phyloP scores from a whole-genome alignment of 2,113 vertebrate genomes.

The Scytalopus superciliaris region DNA sequence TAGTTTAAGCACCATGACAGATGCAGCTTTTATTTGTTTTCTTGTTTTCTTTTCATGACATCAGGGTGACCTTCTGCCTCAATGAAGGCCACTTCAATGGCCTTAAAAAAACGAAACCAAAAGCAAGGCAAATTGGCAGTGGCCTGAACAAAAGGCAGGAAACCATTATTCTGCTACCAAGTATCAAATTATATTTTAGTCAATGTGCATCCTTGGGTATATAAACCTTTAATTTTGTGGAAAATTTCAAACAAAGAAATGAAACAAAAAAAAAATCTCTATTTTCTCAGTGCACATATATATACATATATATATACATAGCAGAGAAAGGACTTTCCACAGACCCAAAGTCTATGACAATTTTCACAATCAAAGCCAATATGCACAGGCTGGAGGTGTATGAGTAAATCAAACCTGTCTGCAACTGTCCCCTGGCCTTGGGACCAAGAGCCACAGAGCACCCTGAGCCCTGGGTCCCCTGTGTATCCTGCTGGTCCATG shows the following conservation, averaged over 20 bases:
- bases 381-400: background rate
- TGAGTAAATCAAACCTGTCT: background rate
- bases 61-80: background rate
- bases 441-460: background rate
- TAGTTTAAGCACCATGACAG: background rate
- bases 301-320: background rate
- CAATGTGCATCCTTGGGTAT: background rate
- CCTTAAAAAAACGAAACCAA: background rate
- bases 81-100: background rate
- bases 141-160: background rate
- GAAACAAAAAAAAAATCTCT: background rate
- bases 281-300: background rate
- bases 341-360: background rate
- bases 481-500: accelerated
- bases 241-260: background rate
- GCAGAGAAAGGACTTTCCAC: background rate
- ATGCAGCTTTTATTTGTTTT: background rate
- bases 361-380: background rate
- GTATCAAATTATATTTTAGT: background rate
- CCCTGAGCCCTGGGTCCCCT: background rate
- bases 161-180: background rate
- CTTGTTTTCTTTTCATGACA: background rate
- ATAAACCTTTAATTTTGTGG: background rate
- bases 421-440: background rate
- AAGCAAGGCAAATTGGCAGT: background rate